These are phyloP conservation scores for Philypnodon macrostomus DNA, from an alignment of 2,797 vertebrate species.

Conservation along the genomic window DNA sequence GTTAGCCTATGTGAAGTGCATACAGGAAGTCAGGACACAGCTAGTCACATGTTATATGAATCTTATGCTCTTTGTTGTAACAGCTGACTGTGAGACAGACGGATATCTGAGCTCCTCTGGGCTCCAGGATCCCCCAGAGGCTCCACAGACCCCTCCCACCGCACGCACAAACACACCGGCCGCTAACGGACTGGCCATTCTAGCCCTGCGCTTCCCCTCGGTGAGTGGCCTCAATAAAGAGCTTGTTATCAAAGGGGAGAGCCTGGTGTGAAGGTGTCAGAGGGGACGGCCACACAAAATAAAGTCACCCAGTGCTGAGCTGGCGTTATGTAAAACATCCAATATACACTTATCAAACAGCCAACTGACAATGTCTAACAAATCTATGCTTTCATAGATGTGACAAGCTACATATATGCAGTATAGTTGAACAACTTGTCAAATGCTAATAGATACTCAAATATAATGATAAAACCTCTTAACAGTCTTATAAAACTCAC, in stretches of 20 bases:
- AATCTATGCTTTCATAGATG: too few relatives aligned
- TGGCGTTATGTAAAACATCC: slow-evolving; percentile 8
- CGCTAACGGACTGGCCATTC: slow-evolving; percentile 65
- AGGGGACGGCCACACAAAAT: neutral
- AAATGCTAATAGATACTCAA: too few relatives aligned
- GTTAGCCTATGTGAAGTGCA: slow-evolving; percentile 5
- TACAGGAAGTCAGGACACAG: slow-evolving; percentile 25
- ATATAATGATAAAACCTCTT: too few relatives aligned
- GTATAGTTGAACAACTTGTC: too few relatives aligned
- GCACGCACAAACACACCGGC: slow-evolving; percentile 38
- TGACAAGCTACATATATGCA: too few relatives aligned
- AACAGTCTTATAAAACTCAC: too few relatives aligned
- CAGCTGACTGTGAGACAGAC: slow-evolving; percentile 95
- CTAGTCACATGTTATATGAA: slow-evolving; percentile 59
- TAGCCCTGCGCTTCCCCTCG: slow-evolving; percentile 79
- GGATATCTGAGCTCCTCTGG: slow-evolving; percentile 91
- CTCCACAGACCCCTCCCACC: slow-evolving; percentile 46
- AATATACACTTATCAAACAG: too few relatives aligned
- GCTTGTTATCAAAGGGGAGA: slow-evolving; percentile 23
- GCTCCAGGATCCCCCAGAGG: slow-evolving; percentile 83
- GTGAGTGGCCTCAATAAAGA: slow-evolving; percentile 69
- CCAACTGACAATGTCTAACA: too few relatives aligned
- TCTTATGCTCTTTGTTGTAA: slow-evolving; percentile 57
- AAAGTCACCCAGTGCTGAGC: slow-evolving; percentile 1
- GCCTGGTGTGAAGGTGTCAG: neutral